Evolutionary conservation across 2,888 invertebrate genomes (phyloP), one percentile per base, ranked within the genome.

Genomic region (Heliconius ismenius): DNA sequence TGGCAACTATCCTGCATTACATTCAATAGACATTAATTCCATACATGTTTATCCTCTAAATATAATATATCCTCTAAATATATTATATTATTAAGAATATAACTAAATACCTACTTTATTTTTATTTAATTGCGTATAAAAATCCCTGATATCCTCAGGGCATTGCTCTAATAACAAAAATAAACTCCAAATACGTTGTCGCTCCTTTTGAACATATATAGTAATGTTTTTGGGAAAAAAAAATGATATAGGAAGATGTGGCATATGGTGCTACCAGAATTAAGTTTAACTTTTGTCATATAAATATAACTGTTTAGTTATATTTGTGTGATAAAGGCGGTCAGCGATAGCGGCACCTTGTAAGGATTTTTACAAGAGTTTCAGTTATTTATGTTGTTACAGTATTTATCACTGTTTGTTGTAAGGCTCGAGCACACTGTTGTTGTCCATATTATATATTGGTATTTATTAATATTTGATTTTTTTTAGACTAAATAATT

Each of bases 301-400:
- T 9, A 39, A 62, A 62, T 36, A 24, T 62, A 86, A 88, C 88
- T 86, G 84, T 49, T 49, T 18, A 18, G 49, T 49, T 49, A 49
- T 49, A 49, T 49, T 49, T 49, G 9, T 21, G 7, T 21, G 49
- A 49, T 49, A 86, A 87, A 86, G 74, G 88, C 86, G 49, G 49
- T 49, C 36, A 85, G 85, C 85, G 93, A 94, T 93, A 94, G 93
- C 93, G 93, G 93, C 87, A 84, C 86, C 86, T 85, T 86, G 87
- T 86, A 91, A 93, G 92, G 90, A 84, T 86, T 86, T 90, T 88
- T 92, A 93, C 93, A 93, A 86, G 91, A 87, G 90, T 92, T 91
- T 90, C 88, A 88, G 92, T 93, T 93, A 92, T 89, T 89, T 89
- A 90, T 89, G 89, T 91, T 90, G 87, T 90, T 90, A 89, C 87